Conservation (phyloP, 2,113 vertebrate species). For the Corythaixoides concolor region DNA sequence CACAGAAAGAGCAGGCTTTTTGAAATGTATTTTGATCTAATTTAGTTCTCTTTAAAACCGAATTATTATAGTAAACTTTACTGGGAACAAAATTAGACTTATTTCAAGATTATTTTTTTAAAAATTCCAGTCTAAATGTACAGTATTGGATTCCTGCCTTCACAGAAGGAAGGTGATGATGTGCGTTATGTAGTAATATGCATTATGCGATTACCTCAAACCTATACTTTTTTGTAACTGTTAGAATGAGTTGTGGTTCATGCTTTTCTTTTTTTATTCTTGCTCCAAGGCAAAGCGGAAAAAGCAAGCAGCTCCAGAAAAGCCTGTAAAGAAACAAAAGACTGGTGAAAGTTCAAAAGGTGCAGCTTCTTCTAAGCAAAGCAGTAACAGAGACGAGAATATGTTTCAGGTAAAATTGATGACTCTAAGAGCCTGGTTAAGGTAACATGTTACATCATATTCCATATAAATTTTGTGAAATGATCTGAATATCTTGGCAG, state of each 20-base stretch:
- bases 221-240: neutral
- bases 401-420: conserved; percentile 90
- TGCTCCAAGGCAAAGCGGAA: conserved; percentile 86
- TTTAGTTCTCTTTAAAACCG: neutral
- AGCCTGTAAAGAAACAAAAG: conserved; percentile 90
- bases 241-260: neutral
- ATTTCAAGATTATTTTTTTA: neutral
- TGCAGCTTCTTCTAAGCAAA: conserved; percentile 84
- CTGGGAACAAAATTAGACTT: neutral
- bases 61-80: neutral
- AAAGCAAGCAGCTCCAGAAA: conserved; percentile 85
- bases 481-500: neutral
- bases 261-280: neutral
- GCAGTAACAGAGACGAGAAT: conserved; percentile 84
- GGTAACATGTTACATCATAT: neutral
- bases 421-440: neutral
- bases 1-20: neutral
- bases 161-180: neutral
- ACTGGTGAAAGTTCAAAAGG: conserved; percentile 90
- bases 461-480: neutral
- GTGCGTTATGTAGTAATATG: neutral
- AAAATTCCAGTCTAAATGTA: neutral
- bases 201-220: neutral
- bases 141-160: neutral
- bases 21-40: neutral